These are phyloP conservation scores for Rhadina sibilatrix DNA, from an alignment of 2,113 vertebrate species.

Conservation along the genomic window DNA sequence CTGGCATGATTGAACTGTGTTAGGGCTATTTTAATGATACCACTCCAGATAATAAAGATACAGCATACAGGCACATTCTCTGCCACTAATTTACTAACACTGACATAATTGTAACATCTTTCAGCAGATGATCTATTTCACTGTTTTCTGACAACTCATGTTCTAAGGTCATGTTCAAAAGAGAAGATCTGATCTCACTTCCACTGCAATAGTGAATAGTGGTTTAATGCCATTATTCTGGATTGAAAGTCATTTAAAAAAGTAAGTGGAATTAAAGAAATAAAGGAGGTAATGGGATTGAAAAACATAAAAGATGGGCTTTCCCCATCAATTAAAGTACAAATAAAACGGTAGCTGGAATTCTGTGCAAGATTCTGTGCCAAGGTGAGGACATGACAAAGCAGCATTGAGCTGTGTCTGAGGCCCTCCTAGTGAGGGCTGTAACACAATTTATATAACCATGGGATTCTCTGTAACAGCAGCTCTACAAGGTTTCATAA, in stretches of 20 bases:
- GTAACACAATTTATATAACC: not conserved
- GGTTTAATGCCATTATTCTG: not conserved
- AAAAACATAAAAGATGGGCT: not conserved
- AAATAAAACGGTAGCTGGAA: not conserved
- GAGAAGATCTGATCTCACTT: not conserved
- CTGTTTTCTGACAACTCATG: not conserved
- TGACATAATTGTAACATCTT: not conserved
- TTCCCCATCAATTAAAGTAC: not conserved
- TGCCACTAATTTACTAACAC: not conserved
- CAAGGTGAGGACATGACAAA: not conserved
- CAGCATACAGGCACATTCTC: not conserved
- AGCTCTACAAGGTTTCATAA: not conserved
- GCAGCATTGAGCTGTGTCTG: not conserved
- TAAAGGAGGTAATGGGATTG: not conserved
- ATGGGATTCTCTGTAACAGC: not conserved
- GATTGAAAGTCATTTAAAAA: not conserved
- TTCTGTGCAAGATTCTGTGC: not conserved
- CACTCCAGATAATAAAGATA: no score
- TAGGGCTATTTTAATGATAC: not conserved
- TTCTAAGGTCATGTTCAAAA: not conserved
- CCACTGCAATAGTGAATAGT: not conserved
- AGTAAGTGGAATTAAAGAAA: not conserved
- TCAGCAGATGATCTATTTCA: not conserved
- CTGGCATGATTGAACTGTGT: not conserved
- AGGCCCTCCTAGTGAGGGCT: rapidly evolving